phyloP scores from a whole-genome alignment of 1,140 invertebrate species.

The Luehdorfia chinensis region DNA sequence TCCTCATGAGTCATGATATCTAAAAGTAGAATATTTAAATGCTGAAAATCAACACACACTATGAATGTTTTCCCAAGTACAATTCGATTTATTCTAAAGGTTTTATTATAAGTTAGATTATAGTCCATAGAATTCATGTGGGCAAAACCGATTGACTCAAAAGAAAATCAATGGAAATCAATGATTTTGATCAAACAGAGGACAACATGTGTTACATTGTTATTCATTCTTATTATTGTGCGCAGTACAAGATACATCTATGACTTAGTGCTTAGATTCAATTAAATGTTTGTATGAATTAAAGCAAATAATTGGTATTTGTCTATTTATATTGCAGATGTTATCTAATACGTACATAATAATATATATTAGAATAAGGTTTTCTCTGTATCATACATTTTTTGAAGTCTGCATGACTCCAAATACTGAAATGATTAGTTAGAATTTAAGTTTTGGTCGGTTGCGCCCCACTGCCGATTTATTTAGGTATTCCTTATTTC shows the following conservation, averaged over 20 bases:
- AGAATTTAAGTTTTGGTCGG: constrained; percentile 15
- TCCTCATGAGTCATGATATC: constrained; percentile 35
- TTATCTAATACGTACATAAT: constrained; percentile 18
- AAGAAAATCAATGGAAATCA: neutral
- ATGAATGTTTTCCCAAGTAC: constrained; percentile 55
- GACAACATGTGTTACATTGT: neutral
- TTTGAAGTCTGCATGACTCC: constrained; percentile 1
- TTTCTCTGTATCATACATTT: constrained; percentile 7
- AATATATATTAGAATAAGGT: constrained; percentile 18
- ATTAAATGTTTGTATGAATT: constrained; percentile 6
- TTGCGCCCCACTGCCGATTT: constrained; percentile 11
- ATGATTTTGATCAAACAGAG: neutral
- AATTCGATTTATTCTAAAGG: constrained; percentile 42
- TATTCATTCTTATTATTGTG: constrained; percentile 3
- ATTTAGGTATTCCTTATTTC: constrained; percentile 1
- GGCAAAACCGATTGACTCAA: constrained; percentile 19
- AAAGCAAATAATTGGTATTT: constrained; percentile 9
- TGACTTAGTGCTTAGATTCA: neutral
- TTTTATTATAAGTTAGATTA: constrained; percentile 51
- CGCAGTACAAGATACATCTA: neutral
- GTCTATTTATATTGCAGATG: constrained; percentile 15
- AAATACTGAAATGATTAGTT: neutral
- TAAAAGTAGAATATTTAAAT: constrained; percentile 26
- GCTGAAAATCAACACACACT: constrained; percentile 21
- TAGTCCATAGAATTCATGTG: constrained; percentile 29